Conservation (phyloP, 2,888 invertebrate species). For the Ptycholaimellus sp. region DNA sequence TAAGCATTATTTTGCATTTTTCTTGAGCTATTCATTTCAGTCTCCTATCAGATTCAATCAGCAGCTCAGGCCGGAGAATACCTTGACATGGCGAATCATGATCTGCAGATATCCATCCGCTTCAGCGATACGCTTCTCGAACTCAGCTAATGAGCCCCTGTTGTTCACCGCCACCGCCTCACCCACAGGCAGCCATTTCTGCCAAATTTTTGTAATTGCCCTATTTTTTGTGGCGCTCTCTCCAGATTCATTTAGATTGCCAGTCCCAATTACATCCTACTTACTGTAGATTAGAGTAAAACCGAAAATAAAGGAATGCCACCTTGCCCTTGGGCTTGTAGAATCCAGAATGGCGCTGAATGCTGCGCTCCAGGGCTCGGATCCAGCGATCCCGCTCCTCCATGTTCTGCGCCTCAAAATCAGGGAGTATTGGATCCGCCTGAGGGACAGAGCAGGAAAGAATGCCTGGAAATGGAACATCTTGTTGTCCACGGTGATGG, state of each 20-base stretch:
- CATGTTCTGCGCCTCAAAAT: slow-evolving; percentile 58
- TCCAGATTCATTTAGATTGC: background rate
- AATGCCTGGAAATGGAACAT: slow-evolving; percentile 97
- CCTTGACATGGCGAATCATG: slow-evolving; percentile 70
- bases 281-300: too few species aligned
- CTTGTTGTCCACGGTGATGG: slow-evolving; percentile 93
- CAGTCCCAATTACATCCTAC: background rate
- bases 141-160: slow-evolving; percentile 35
- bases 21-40: too few species aligned
- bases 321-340: slow-evolving; percentile 10
- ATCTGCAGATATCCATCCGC: slow-evolving; percentile 85
- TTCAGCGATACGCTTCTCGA: slow-evolving; percentile 70
- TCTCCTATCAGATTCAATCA: too few species aligned
- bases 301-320: background rate
- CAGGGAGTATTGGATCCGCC: too few species aligned
- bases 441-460: too few species aligned
- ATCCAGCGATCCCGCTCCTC: slow-evolving; percentile 91
- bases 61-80: too few species aligned
- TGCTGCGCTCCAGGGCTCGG: slow-evolving; percentile 72
- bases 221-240: slow-evolving; percentile 1
- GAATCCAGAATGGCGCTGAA: slow-evolving; percentile 29
- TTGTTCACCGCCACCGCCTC: background rate
- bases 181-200: background rate
- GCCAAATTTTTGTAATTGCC: background rate
- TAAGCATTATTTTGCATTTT: too few species aligned